These are phyloP conservation scores for Nemotelus pantherinus DNA, from an alignment of 2,888 invertebrate genomes.

Conservation along the genomic window DNA sequence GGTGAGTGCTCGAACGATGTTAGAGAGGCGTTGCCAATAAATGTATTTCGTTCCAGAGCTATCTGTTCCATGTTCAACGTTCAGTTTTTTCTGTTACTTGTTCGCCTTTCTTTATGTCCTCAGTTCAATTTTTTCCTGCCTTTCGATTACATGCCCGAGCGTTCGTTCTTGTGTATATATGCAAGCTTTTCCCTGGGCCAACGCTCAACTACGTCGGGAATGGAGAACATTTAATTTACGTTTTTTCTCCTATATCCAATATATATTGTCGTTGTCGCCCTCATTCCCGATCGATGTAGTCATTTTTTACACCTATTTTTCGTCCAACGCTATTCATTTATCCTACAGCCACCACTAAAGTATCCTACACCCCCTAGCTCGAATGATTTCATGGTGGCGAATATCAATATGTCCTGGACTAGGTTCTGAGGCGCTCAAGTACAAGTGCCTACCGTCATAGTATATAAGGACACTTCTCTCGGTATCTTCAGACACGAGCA, in stretches of 20 bases:
- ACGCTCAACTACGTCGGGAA: conserved; percentile 9
- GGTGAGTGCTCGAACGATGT: background rate
- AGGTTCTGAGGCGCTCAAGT: conserved; percentile 1
- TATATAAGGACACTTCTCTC: conserved; percentile 37
- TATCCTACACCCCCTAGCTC: background rate
- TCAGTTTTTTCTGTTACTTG: background rate
- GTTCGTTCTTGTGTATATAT: background rate
- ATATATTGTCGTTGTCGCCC: conserved; percentile 22
- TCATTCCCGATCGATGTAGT: conserved; percentile 36
- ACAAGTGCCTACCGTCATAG: background rate
- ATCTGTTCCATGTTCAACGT: conserved; percentile 31
- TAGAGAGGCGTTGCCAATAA: conserved; percentile 50
- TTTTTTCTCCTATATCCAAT: conserved; percentile 41
- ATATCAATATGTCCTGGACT: conserved; percentile 27
- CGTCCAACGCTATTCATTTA: background rate
- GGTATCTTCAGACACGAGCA: conserved; percentile 10
- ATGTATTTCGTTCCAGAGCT: conserved; percentile 26
- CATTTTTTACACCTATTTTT: conserved; percentile 37
- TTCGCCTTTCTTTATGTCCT: background rate
- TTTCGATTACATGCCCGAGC: background rate
- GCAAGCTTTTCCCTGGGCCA: conserved; percentile 21
- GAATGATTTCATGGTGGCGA: conserved; percentile 5
- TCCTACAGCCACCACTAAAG: background rate
- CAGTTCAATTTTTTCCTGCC: conserved; percentile 29
- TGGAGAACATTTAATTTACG: conserved; percentile 43